Evolutionary conservation across 2,888 invertebrate genomes (phyloP), one percentile per base, ranked within the genome.

Genomic region (Entomobrya multifasciata): DNA sequence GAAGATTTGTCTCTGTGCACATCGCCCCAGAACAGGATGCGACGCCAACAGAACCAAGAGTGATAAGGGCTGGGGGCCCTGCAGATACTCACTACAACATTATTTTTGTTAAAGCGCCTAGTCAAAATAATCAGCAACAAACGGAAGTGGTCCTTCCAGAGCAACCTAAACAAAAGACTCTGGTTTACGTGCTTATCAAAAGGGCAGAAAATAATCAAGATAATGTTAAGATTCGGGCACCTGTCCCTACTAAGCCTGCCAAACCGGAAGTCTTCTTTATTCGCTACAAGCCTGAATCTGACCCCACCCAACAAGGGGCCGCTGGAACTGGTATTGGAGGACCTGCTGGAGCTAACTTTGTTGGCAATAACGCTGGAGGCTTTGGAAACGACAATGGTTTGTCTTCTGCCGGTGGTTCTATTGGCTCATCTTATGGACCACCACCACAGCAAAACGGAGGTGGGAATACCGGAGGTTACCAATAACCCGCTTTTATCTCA

Each of bases 201-300:
- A 81, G 62, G 22, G 22, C 52, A 27, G 77, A 85, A 60, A 13
- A 15, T 10, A 22, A 17, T 8, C 27, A 30, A 5, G 74, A 81
- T 52, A 70, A 86, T 62, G 82, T 88, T 36, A 88, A 67, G 55
- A 86, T 88, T 22, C 4, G 77, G 22, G 77, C 41, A 5, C 77
- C 77, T 13, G 11, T 36, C 0, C 76, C 85, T 13, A 81, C 85
- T 0, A 20, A 41, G n/a, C 88, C 88, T 11, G n/a, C 47, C 41
- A 88, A 86, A 55, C 88, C 88, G n/a, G 86, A 88, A 49, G 88
- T 87, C 0, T 87, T 60, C 62, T 82, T 87, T 62, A 87, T 82
- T 60, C 52, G 87, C 1, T 87, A 87, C 78, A 87, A 87, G 62
- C 44, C 70, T 4, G 78, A 60, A 1, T 44, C 60, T n/a, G 74